Evolutionary conservation across 2,888 invertebrate genomes (phyloP), one percentile per base, ranked within the genome.

Genomic region (Amorpha juglandis): DNA sequence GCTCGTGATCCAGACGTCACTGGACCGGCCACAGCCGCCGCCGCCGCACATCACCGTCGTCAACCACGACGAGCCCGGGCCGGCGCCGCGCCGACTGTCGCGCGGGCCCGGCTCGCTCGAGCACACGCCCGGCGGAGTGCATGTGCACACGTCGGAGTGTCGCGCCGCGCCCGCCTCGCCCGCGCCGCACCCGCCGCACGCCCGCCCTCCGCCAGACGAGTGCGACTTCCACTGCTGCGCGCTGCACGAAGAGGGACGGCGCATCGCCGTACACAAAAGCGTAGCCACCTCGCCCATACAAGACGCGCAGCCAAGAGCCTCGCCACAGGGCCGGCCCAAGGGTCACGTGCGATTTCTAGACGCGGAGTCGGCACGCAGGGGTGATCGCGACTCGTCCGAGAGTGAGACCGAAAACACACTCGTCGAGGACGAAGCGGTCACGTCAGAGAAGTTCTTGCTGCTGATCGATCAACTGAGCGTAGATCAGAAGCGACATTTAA

Each of bases 181-280:
- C 71, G 66, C 76, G 95, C 95, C 79, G n/a, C 48, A 48, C 50
- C 50, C 50, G 19, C 50, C 58, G 19, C 58, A 58, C 58, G 58
- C 96, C 94, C 78, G 91, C 90, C 94, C 82, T 85, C 94, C 82
- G 86, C 94, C 94, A 74, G 98, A 98, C 81, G 98, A 98, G 91
- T 98, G 98, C 94, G 98, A 98, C 94, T 98, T 98, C 92, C 98
- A 98, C 90, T 98, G 98, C 91, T 98, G 98, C 93, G 97, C 98
- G 73, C 94, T 98, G 79, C 98, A 98, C 95, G 98, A 98, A 90
- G 98, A 98, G 88, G 98, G 98, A 9, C 95, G 98, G 70, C 96
- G 97, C 84, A 98, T 98, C 83, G 97, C 98, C 73, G 97, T 98
- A 73, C 97, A 97, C 94, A 98, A 98, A 91, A 97, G 97, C 86